Evolutionary conservation across 2,113 vertebrate genomes (phyloP), one percentile per base, ranked within the genome.

Genomic region (Amia ocellicauda): DNA sequence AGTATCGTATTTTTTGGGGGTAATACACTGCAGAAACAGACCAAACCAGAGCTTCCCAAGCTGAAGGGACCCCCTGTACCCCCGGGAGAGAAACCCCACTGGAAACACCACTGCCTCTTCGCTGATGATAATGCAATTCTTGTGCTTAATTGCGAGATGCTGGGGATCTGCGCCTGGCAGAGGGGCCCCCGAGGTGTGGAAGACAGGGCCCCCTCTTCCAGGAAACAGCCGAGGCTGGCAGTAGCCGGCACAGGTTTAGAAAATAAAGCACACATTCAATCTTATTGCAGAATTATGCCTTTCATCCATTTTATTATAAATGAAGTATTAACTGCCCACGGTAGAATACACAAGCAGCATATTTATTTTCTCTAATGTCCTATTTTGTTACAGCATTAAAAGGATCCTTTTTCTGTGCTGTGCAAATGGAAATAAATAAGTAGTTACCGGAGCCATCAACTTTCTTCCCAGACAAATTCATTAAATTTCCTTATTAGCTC

Each of bases 251-350:
- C 10, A 22, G 62, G 50, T 45, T 10, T 43, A n/a, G n/a, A 55
- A 45, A 55, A 43, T 16, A 20, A 42, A 26, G 27, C 17, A 23
- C 20, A 9, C 20, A 40, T 20, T 56, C 22, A 55, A 43, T 17
- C 36, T 56, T 28, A 55, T 40, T 43, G 13, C 42, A 40, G 24
- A 24, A 26, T 28, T 56, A 29, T 51, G 29, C 47, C 47, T 52
- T 62, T 62, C 22, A 64, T 55, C 52, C 22, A 64, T 64, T 45
- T 55, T 55, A 54, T 43, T 28, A 64, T 45, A 56, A 64, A 64
- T 64, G 52, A 64, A 24, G 17, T 43, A 64, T 64, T 27, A 55
- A 56, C 52, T 28, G 36, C 62, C 52, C 42, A 26, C 28, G 40
- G 62, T 40, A 56, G 26, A 55, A 64, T 64, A 41, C 51, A 56